Evolutionary conservation across 2,888 invertebrate species (phyloP), one percentile per base, ranked within the genome.

Genomic region (Limnephilus marmoratus): DNA sequence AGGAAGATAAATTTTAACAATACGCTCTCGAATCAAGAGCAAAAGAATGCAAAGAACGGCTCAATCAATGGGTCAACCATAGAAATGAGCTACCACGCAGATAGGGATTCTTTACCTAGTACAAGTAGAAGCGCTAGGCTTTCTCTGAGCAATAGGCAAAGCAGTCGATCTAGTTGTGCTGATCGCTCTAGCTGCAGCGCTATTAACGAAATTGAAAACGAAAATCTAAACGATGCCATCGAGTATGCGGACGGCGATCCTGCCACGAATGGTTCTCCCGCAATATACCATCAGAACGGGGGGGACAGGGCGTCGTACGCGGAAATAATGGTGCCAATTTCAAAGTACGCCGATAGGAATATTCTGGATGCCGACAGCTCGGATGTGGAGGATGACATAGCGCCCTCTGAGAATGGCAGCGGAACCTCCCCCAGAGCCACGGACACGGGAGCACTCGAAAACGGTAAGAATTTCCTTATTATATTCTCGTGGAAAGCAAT

Each of bases 301-400:
- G 93, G 96, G 90, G 96, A 96, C 93, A 96, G 96, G 93, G 96
- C 96, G 3, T 96, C 96, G 29, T 96, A 96, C 93, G 96, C 96
- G 18, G 96, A 96, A 94, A 96, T 96, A 31, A 96, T 96, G 9
- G 93, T 91, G 49, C 93, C 93, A 31, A 90, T 93, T 34, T 93
- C 92, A 15, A 96, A 95, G 24, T 96, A 95, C n/a, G 95, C 95
- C 3, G 96, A 96, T 93, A 95, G 96, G 93, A 96, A 96, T 92
- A 95, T 96, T 45, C 94, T 96, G 93, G 96, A 96, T 90, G 96
- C 96, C 11, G 96, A 95, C 13, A 96, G 96, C 93, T 96, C 96
- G 93, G 96, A 96, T 12, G 96, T 96, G 91, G 94, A 93, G 80
- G 96, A 96, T 93, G 96, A 96, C 93, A 91, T 93, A 49, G 93